phyloP scores from a whole-genome alignment of 1,140 invertebrate species.

The Babylonia areolata region DNA sequence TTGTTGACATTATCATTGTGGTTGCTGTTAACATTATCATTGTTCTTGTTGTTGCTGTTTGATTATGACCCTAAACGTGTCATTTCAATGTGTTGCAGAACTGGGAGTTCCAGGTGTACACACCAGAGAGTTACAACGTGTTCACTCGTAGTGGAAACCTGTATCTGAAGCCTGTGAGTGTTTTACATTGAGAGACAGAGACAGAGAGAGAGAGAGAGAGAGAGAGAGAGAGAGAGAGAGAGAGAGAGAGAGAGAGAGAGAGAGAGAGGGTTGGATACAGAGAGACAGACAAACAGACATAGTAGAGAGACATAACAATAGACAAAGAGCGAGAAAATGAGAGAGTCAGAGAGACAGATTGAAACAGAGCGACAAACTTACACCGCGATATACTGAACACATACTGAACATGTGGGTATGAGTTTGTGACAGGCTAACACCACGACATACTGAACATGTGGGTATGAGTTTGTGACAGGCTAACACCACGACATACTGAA shows the following conservation, averaged over 20 bases:
- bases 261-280: background rate
- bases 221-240: background rate
- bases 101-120: conserved; percentile 85
- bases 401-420: too few species aligned
- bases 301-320: too few species aligned
- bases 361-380: too few species aligned
- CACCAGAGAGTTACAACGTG: conserved; percentile 79
- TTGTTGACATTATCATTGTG: too few species aligned
- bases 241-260: background rate
- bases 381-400: too few species aligned
- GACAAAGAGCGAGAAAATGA: too few species aligned
- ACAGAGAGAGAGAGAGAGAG: background rate
- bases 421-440: background rate
- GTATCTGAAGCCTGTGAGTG: conserved; percentile 76
- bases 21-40: too few species aligned
- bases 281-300: conserved; percentile 10
- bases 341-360: background rate
- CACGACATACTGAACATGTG: background rate
- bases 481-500: background rate
- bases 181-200: too few species aligned
- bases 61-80: too few species aligned
- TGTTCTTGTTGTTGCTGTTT: too few species aligned
- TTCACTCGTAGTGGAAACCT: conserved; percentile 79
- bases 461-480: background rate
- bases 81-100: too few species aligned